Evolutionary conservation across 1,140 invertebrate species (phyloP), one percentile per base, ranked within the genome.

Genomic region (Drosophila triauraria): DNA sequence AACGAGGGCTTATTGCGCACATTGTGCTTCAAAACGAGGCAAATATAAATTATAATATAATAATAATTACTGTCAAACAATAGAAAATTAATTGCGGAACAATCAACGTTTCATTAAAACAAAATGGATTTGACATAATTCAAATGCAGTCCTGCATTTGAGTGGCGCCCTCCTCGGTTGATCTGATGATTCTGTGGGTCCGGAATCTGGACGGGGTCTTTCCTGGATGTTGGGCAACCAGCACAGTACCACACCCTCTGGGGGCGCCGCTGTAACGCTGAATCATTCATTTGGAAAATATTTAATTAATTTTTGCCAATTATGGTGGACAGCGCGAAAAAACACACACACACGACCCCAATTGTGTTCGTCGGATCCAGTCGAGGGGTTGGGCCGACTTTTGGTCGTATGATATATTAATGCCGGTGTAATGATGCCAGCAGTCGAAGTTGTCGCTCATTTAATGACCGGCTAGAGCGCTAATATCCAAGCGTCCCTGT

Each of bases 271-370:
- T 74, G 75, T 79, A 76, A 72, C 75, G 71, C 80, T 90, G 82
- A 90, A 82, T 85, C 85, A 88, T 91, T 91, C 88, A 90, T 85
- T 91, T 82, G 88, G 84, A 91, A 91, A 91, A 91, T 91, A 91
- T 91, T 91, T 91, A 91, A 91, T 91, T 91, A 91, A 91, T 91
- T 91, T 91, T 91, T 91, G 88, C 88, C 88, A 91, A 91, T 91
- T 90, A 91, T 91, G 78, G 69, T 86, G 86, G 79, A 65, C 74
- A 77, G 48, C 69, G 75, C 80, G 79, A 72, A 68, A 75, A 82
- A 74, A 80, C 54, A 74, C 44, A 69, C 60, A 75, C 51, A 67
- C 35, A 53, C 50, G 64, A 70, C 84, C 77, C 47, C 84, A 88
- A 87, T 87, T 87, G 78, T 62, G 82, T 54, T 50, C 51, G 68